A percentile compares a stretch with the other conserved stretches of the same genome.
These are phyloP conservation scores for Ceratina australensis DNA, from an alignment of 1,140 invertebrate genomes.

Conservation along the genomic window DNA sequence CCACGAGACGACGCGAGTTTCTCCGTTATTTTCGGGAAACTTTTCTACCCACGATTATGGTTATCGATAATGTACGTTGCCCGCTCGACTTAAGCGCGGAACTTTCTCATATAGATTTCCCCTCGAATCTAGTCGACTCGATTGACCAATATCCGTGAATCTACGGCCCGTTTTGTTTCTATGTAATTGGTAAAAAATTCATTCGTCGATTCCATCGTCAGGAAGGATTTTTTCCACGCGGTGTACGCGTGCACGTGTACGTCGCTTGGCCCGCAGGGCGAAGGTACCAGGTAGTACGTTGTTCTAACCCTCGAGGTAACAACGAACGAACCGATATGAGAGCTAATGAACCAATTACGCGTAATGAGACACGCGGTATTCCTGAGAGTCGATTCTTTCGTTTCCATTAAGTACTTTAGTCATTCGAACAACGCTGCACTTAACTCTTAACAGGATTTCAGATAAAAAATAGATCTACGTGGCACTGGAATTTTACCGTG, in stretches of 20 bases:
- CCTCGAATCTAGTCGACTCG: too few species aligned
- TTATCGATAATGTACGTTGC: not conserved
- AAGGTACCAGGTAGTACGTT: constrained; percentile 52
- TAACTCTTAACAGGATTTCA: too few species aligned
- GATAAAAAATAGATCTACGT: too few species aligned
- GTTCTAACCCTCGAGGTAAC: constrained; percentile 47
- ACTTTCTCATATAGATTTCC: too few species aligned
- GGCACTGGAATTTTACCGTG: too few species aligned
- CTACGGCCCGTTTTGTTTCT: too few species aligned
- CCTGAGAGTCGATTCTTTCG: constrained; percentile 55
- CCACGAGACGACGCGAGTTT: not conserved
- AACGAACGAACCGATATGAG: constrained; percentile 60
- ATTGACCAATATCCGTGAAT: too few species aligned
- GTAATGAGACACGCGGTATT: constrained; percentile 61
- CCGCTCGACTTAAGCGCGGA: not conserved
- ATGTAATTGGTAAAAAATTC: too few species aligned
- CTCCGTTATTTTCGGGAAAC: constrained; percentile 11
- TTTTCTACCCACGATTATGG: not conserved
- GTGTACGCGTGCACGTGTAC: constrained; percentile 21
- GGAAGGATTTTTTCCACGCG: not conserved
- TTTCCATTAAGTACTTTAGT: constrained; percentile 47
- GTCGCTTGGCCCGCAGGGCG: constrained; percentile 48
- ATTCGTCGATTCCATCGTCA: too few species aligned
- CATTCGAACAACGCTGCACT: constrained; percentile 57
- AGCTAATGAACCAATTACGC: constrained; percentile 67